These are phyloP conservation scores for Pycnonotus jocosus DNA, from an alignment of 2,113 vertebrate genomes.

Conservation along the genomic window DNA sequence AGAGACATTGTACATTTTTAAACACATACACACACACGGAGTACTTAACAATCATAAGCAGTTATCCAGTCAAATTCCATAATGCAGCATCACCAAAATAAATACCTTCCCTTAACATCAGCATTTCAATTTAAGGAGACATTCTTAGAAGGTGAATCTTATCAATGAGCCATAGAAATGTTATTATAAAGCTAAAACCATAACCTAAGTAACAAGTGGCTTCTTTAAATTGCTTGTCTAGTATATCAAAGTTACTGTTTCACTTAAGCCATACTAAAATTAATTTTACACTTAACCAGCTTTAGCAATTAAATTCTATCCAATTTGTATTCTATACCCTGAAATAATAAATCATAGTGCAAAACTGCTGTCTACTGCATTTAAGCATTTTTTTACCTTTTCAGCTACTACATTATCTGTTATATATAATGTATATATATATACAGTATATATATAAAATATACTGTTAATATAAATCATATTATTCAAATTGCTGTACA, in stretches of 20 bases:
- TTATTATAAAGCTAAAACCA: neutral
- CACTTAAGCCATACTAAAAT: neutral
- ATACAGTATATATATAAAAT: too few relatives aligned
- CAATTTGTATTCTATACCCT: neutral
- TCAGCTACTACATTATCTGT: neutral
- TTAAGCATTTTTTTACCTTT: neutral
- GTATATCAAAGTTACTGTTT: neutral
- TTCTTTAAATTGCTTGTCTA: neutral
- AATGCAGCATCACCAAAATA: neutral
- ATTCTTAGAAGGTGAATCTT: neutral
- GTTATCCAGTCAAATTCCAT: neutral
- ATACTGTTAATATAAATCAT: neutral
- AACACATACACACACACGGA: neutral
- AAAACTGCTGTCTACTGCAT: neutral
- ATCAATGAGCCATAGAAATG: neutral
- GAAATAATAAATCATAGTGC: neutral
- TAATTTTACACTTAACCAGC: neutral
- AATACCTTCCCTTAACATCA: neutral
- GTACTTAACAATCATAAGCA: neutral
- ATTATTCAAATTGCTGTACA: neutral
- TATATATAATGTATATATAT: too few relatives aligned
- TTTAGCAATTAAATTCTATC: neutral
- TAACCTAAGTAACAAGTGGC: neutral
- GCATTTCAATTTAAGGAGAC: neutral
- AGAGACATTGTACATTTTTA: slow-evolving; percentile 4